Base-by-base conservation (phyloP, 2,113 vertebrate species). In the Melanocharis versteri region DNA sequence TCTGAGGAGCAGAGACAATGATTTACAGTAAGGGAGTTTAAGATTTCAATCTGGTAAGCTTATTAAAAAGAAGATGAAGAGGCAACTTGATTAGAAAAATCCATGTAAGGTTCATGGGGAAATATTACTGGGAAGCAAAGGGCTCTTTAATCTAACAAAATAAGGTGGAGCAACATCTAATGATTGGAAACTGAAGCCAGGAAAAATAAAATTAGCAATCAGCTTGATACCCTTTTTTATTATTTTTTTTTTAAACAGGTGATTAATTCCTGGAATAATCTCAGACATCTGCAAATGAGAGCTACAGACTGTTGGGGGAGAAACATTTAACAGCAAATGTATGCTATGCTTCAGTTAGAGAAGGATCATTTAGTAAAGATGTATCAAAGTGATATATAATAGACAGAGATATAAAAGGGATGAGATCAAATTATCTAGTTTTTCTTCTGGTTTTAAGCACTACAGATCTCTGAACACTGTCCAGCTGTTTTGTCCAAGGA, bases 131-230 rank as follows among this genome's bases (percentile, higher is more conserved):
- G 22, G 77, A 91, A 93, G 69, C 72, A 95, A 91, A 95, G 54
- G 68, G 82, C 75, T 96, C 82, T 91, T 94, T 90, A 95, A 85
- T 89, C 72, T 95, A 87, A 89, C 48, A 96, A 91, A 90, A 90
- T 91, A 93, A 93, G 87, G 89, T 69, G 53, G 51, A 95, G 54
- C 39, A 94, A 73, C 53, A 72, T 57, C 58, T 85, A 94, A 73
- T 91, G 85, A 94, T 13, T 91, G 71, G 93, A 94, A 95, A 93
- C 84, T 83, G 70, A 93, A 95, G 89, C 81, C 93, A 96, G 89
- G 77, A 95, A 96, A 97, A 96, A 94, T 91, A 94, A 96, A 95
- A 97, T 91, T 91, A 96, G 91, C 72, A 82, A 95, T 97, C 94
- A 95, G 65, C 69, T 75, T 91, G 69, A 84, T 94, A 87, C 5